phyloP scores from a whole-genome alignment of 2,797 vertebrate species.

The Syngnathus rostellatus region DNA sequence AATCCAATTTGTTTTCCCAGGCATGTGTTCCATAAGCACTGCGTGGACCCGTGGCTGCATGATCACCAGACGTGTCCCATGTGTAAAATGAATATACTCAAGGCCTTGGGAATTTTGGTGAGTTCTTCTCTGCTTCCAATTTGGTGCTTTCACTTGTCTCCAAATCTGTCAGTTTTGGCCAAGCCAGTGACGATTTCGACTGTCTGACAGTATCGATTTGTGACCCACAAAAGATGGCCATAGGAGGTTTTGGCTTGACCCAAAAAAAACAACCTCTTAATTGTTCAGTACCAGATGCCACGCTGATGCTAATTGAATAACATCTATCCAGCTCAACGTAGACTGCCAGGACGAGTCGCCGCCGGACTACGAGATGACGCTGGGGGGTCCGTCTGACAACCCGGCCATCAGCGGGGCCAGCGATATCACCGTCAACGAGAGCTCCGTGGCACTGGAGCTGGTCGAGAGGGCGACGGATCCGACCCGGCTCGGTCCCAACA shows the following conservation, averaged over 20 bases:
- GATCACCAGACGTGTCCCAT: constrained; percentile 97
- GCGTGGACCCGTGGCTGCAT: constrained; percentile 96
- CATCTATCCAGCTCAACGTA: constrained; percentile 71
- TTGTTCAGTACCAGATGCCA: too few species aligned
- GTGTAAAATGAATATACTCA: constrained; percentile 99
- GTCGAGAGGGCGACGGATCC: constrained; percentile 65
- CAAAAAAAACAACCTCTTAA: too few species aligned
- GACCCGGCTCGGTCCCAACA: constrained; percentile 73
- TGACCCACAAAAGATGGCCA: too few species aligned
- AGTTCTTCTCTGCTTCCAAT: constrained; percentile 31
- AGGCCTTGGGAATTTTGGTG: constrained; percentile 94
- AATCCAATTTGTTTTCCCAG: constrained; percentile 59
- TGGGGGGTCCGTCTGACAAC: constrained; percentile 78
- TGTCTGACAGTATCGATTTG: too few species aligned
- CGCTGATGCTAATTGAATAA: too few species aligned
- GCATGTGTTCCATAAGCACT: constrained; percentile 97
- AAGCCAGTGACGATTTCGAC: too few species aligned
- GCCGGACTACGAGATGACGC: constrained; percentile 82
- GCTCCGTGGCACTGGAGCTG: constrained; percentile 80
- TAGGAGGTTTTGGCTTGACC: too few species aligned
- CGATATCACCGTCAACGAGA: constrained; percentile 85
- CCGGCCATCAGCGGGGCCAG: constrained; percentile 81
- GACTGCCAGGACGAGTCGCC: constrained; percentile 87
- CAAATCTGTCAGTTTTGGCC: neutral
- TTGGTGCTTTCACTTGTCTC: neutral